Base-by-base conservation (phyloP, 2,113 vertebrate genomes). In the Turdus rufiventris region DNA sequence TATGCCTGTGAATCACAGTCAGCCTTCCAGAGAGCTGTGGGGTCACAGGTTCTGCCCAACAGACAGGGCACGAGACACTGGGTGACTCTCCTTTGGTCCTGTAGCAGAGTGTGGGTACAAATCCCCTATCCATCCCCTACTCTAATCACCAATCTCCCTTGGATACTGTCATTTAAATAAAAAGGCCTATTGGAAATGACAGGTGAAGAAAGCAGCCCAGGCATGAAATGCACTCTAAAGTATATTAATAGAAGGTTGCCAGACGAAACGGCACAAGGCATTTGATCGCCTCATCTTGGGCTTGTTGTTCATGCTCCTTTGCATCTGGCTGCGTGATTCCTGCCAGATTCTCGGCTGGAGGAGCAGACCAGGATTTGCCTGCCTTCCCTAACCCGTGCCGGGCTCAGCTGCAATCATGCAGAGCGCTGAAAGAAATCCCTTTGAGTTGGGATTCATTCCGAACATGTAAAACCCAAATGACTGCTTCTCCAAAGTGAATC, bases 401-500 rank as follows among this genome's bases (percentile, higher is more conserved):
- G 95, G 92, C 94, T 97, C 95, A 96, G 94, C 92, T 96, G 93
- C 92, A 96, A 51, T 92, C 93, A 91, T 16, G 60, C 85, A 91
- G 92, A 91, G 82, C 83, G 9, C 85, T 95, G 92, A 97, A 96
- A 97, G 91, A 97, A 97, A 97, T 96, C 92, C 95, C 94, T 97
- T 97, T 97, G 96, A 97, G 94, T 91, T 42, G 50, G 92, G 96
- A 95, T 96, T 97, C 92, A 96, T 94, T 96, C 86, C 70, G 88
- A 96, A 94, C 75, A 48, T 95, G 93, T 93, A 94, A 97, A 97
- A 96, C 97, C 92, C 95, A 97, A 97, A 96, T 96, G 96, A 96
- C 96, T 97, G 95, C 97, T 96, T 97, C 92, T 94, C 96, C 95
- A 96, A 97, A 95, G 93, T 97, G 96, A 96, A 96, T 97, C 96